Base-by-base conservation (phyloP, 37 sponge, comb jelly and placozoan genomes). In the Diacarnus erythraeanus region DNA sequence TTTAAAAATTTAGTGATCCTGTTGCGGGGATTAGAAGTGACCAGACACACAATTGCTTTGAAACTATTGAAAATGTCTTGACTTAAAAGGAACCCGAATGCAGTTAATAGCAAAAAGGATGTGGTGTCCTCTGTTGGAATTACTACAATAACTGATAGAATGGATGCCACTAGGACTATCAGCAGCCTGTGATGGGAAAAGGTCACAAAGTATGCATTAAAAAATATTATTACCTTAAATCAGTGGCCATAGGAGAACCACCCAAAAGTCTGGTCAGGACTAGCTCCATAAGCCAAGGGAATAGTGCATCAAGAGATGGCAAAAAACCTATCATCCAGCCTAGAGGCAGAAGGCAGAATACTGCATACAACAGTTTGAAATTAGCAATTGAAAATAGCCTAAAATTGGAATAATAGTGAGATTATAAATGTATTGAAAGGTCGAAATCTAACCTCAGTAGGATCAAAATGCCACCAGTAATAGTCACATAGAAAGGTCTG, bases 191-290 rank as follows among this genome's bases (percentile, higher is more conserved):
- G 59, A 23, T 58, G 29, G 20, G 58, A 38, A 5, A 36, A n/a
- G 60, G 0, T 18, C 36, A 23, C 35, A 21, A 58, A 54, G 30
- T 31, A 51, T 2, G 44, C 26, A 8, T n/a, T n/a, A n/a, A n/a
- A n/a, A 36, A 5, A 57, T 51, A 2, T 26, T n/a, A n/a, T n/a
- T n/a, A 81, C 91, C 91, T 91, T 30, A 77, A 1, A 23, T 91
- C 91, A 34, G 86, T 86, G 38, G 91, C 73, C 69, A 86, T 71
- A 22, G 78, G 78, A 5, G 91, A 91, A 9, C 91, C 91, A n/a
- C 91, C 91, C 61, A 83, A 42, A 5, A 91, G 75, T 17, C 64
- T 40, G 6, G 80, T 68, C 2, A 86, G 83, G 9, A 34, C 33
- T 57, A 82, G 91, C 61, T 91, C 91, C 79, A 82, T 72, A 25